These are phyloP conservation scores for Andrena flavipes DNA, from an alignment of 2,888 invertebrate species.

Conservation along the genomic window DNA sequence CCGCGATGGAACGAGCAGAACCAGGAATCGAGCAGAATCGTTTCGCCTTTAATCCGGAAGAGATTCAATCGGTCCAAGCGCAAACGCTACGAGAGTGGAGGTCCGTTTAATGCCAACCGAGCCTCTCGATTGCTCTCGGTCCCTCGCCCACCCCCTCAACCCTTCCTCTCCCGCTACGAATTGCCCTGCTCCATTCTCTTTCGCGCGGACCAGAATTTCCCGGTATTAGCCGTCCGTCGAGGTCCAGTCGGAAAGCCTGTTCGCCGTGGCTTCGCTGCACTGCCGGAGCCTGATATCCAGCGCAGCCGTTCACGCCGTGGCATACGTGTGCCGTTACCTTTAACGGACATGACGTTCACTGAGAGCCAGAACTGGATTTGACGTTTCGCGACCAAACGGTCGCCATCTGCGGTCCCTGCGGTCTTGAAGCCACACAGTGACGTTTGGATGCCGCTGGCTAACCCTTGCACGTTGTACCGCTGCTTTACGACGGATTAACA, in stretches of 20 bases:
- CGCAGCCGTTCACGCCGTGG: constrained; percentile 32
- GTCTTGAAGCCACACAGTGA: constrained; percentile 16
- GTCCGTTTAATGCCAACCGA: constrained; percentile 56
- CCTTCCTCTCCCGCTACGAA: neutral
- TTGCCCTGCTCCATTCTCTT: constrained; percentile 33
- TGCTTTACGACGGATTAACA: neutral
- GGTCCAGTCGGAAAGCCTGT: constrained; percentile 33
- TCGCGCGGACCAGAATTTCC: constrained; percentile 45
- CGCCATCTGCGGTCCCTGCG: constrained; percentile 53
- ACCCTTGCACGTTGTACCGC: neutral
- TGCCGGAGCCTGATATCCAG: constrained; percentile 47
- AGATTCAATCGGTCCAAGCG: constrained; percentile 71
- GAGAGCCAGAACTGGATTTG: constrained; percentile 48
- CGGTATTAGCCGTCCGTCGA: constrained; percentile 42
- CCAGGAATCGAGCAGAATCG: constrained; percentile 34
- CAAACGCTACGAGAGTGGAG: constrained; percentile 45
- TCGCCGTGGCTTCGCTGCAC: constrained; percentile 38
- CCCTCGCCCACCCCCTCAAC: neutral
- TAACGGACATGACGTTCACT: constrained; percentile 50
- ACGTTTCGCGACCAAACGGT: constrained; percentile 52
- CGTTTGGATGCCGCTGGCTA: neutral
- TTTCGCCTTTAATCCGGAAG: constrained; percentile 63
- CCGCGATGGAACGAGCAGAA: constrained; percentile 1
- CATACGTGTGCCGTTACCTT: constrained; percentile 40
- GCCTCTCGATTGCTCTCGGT: constrained; percentile 31